Evolutionary conservation across 2,888 invertebrate species (phyloP).

Genomic region (Asteroscopus sphinx): DNA sequence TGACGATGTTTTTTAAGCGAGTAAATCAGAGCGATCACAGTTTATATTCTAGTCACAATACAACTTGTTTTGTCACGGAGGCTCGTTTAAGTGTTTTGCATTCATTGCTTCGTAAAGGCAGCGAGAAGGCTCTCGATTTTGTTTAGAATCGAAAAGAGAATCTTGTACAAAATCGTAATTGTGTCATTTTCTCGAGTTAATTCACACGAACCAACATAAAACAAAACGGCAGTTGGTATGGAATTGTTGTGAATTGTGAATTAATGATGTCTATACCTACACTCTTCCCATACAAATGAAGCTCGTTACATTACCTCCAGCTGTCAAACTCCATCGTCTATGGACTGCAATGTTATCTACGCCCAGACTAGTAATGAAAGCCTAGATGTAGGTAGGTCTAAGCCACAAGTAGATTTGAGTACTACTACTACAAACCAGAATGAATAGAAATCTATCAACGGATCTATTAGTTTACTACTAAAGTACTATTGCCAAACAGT

Average conservation of each 20-base stretch:
- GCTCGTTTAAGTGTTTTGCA: conserved; percentile 36
- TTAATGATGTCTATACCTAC: conserved; percentile 20
- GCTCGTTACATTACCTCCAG: conserved; percentile 44
- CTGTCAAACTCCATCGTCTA: conserved; percentile 41
- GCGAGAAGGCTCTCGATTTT: conserved; percentile 20
- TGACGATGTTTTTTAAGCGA: conserved; percentile 21
- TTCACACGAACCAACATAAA: conserved; percentile 21
- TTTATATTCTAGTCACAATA: conserved; percentile 54
- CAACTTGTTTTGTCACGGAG: conserved; percentile 39
- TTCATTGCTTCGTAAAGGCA: conserved; percentile 32
- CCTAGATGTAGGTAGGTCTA: conserved; percentile 39
- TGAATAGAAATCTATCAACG: neutral
- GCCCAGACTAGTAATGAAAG: conserved; percentile 49
- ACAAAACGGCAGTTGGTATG: conserved; percentile 32
- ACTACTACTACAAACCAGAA: neutral
- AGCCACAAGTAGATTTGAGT: conserved; percentile 25
- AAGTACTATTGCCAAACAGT: neutral
- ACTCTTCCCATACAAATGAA: conserved; percentile 37
- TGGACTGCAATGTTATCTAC: conserved; percentile 42
- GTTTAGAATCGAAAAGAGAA: conserved; percentile 21
- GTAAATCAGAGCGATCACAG: conserved; percentile 17
- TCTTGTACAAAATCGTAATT: conserved; percentile 23
- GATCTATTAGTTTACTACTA: neutral
- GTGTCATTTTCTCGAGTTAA: conserved; percentile 25
- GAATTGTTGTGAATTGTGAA: conserved; percentile 19